A percentile compares a stretch with the other conserved stretches of the same genome.
These are phyloP conservation scores for Oreochromis niloticus DNA, from an alignment of 2,113 vertebrate genomes.

Conservation along the genomic window DNA sequence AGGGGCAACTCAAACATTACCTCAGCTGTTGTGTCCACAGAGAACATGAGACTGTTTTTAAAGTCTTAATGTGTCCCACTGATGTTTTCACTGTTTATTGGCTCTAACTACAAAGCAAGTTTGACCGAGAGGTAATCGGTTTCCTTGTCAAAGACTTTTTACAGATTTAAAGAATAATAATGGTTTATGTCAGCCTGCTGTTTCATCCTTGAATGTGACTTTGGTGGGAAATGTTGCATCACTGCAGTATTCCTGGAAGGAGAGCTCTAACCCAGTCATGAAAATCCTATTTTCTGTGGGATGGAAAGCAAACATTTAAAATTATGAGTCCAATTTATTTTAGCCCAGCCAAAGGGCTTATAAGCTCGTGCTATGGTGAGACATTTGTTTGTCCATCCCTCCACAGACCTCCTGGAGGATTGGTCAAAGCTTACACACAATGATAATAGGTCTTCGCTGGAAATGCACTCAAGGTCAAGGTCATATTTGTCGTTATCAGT, in stretches of 20 bases:
- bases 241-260: background rate
- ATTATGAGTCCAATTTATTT: fast-evolving
- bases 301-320: background rate
- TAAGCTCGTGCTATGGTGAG: too few species aligned
- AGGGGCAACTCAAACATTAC: background rate
- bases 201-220: background rate
- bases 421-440: background rate
- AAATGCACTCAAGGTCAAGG: background rate
- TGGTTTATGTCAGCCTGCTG: background rate
- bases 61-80: background rate
- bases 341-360: fast-evolving
- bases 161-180: background rate
- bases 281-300: background rate
- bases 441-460: background rate
- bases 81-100: background rate
- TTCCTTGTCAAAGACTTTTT: background rate
- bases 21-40: background rate
- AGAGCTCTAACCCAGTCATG: background rate
- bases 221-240: background rate
- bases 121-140: background rate
- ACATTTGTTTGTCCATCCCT: background rate
- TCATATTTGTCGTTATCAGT: background rate
- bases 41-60: background rate
- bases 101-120: background rate
- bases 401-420: background rate